phyloP scores from a whole-genome alignment of 1,140 invertebrate genomes.

The Brachionus rubens region DNA sequence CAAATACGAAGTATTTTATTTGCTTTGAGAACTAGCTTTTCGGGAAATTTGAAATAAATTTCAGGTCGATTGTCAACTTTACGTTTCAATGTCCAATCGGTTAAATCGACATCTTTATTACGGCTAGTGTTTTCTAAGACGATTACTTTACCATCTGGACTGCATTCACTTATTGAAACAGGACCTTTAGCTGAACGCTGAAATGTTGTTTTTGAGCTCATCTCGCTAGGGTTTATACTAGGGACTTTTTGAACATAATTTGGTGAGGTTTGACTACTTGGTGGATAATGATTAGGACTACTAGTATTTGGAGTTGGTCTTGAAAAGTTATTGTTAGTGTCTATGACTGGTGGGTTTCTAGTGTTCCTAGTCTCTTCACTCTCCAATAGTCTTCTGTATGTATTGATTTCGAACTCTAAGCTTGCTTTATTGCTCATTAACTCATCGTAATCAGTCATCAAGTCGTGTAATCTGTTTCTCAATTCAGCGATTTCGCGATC shows the following conservation, averaged over 20 bases:
- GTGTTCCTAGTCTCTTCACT: slow-evolving; percentile 52
- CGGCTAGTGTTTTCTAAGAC: slow-evolving; percentile 60
- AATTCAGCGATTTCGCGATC: slow-evolving; percentile 56
- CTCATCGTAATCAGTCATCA: slow-evolving; percentile 60
- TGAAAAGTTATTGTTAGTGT: not conserved
- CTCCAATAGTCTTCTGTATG: slow-evolving; percentile 58
- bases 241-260: not conserved
- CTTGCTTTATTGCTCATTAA: slow-evolving; percentile 60
- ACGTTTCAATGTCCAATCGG: slow-evolving; percentile 22
- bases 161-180: slow-evolving; percentile 61
- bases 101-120: slow-evolving; percentile 50
- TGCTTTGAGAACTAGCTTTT: not conserved
- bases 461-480: slow-evolving; percentile 55
- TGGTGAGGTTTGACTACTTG: not conserved
- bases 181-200: slow-evolving; percentile 62
- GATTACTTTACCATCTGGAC: slow-evolving; percentile 62
- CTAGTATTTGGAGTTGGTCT: not conserved
- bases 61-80: slow-evolving; percentile 44
- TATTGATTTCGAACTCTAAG: slow-evolving; percentile 57
- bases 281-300: slow-evolving; percentile 18
- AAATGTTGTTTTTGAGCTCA: slow-evolving; percentile 64
- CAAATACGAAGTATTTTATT: slow-evolving; percentile 41
- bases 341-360: not conserved
- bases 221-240: slow-evolving; percentile 14
- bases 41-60: slow-evolving; percentile 27